Percentiles rank a stretch among this genome's conserved stretches.
These are phyloP conservation scores for Pogonognathellus flavescens DNA, from an alignment of 1,140 invertebrate species.

Conservation along the genomic window DNA sequence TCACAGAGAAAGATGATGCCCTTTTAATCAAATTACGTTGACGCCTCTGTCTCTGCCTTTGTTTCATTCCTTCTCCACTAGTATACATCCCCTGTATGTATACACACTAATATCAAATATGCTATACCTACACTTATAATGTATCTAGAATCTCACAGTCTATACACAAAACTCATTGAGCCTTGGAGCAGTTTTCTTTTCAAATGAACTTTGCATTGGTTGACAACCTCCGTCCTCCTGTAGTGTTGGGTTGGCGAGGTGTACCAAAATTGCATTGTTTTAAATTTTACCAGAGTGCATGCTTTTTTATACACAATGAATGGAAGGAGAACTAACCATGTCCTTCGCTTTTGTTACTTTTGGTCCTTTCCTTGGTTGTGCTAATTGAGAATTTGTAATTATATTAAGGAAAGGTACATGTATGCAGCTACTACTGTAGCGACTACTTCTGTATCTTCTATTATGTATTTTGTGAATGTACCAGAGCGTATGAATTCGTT, in stretches of 20 bases:
- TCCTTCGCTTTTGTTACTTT: neutral
- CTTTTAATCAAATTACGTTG: conserved; percentile 59
- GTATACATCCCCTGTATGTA: neutral
- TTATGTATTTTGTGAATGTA: no score
- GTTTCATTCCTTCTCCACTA: neutral
- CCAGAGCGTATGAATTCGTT: no score
- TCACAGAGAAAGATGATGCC: conserved; percentile 48
- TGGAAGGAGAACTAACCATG: neutral
- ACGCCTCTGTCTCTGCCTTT: conserved; percentile 34
- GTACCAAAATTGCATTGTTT: conserved; percentile 2
- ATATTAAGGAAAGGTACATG: neutral
- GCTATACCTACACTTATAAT: conserved; percentile 4
- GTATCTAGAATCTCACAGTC: no score
- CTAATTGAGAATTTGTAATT: conserved; percentile 24
- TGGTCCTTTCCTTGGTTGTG: neutral
- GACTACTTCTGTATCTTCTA: no score
- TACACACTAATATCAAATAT: no score
- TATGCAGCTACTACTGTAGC: no score
- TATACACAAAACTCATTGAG: neutral
- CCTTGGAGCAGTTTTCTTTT: conserved; percentile 1
- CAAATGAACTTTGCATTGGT: conserved; percentile 11
- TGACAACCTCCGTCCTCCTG: neutral
- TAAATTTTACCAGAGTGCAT: neutral
- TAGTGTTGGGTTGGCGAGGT: conserved; percentile 1
- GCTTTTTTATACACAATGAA: neutral